These are phyloP conservation scores for Lampris incognitus DNA, from an alignment of 2,113 vertebrate genomes.

Conservation along the genomic window DNA sequence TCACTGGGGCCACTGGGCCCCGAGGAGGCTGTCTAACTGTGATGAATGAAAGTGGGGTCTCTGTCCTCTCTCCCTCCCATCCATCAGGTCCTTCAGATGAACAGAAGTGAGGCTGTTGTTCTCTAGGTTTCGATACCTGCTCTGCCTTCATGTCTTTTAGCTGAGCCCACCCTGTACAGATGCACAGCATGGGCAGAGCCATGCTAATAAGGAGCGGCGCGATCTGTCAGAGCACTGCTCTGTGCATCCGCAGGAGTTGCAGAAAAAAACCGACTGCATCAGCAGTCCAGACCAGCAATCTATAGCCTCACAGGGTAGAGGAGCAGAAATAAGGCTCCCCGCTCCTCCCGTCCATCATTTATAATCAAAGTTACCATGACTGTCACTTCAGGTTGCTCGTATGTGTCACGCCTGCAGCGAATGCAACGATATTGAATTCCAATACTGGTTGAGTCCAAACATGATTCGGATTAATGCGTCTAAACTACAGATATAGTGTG, in stretches of 20 bases:
- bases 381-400: slow-evolving; percentile 11
- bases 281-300: not conserved
- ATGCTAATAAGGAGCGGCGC: slow-evolving; percentile 18
- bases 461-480: slow-evolving; percentile 61
- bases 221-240: slow-evolving; percentile 4
- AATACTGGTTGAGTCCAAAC: slow-evolving; percentile 37
- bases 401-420: slow-evolving; percentile 51
- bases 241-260: slow-evolving; percentile 32
- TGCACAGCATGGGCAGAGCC: not conserved
- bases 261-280: slow-evolving; percentile 28
- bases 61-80: slow-evolving; percentile 59
- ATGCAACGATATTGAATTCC: slow-evolving; percentile 25
- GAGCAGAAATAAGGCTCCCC: slow-evolving; percentile 31
- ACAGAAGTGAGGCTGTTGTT: slow-evolving; percentile 55
- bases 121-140: slow-evolving; percentile 17
- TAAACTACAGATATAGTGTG: slow-evolving; percentile 42
- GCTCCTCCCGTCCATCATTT: slow-evolving; percentile 12
- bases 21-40: slow-evolving; percentile 67
- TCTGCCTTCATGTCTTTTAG: not conserved
- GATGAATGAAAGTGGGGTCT: slow-evolving; percentile 64
- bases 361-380: slow-evolving; percentile 1
- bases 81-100: slow-evolving; percentile 59
- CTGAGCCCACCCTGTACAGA: slow-evolving; percentile 1
- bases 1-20: slow-evolving; percentile 58
- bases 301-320: slow-evolving; percentile 22